Evolutionary conservation across 2,888 invertebrate genomes (phyloP).

Genomic region (Dicranocentrus wangi): DNA sequence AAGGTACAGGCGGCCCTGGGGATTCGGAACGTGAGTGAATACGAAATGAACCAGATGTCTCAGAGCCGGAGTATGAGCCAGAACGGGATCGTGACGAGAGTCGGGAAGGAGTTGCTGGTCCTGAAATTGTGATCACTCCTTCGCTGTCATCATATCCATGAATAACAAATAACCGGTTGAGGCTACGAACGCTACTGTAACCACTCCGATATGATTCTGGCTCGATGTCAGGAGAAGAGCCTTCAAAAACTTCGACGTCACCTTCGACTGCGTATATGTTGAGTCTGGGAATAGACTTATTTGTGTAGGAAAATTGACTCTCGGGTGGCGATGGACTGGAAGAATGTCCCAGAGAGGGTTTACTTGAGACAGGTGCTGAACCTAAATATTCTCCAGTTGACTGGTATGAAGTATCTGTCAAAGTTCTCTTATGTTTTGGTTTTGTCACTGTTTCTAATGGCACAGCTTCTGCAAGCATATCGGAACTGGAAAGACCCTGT

Average conservation of each 20-base stretch:
- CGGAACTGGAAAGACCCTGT: slow-evolving; percentile 80
- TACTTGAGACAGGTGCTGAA: background rate
- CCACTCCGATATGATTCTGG: slow-evolving; percentile 37
- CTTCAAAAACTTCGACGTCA: slow-evolving; percentile 39
- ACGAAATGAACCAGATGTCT: slow-evolving; percentile 67
- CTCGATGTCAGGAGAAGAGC: slow-evolving; percentile 41
- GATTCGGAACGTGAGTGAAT: slow-evolving; percentile 65
- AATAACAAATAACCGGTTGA: slow-evolving; percentile 64
- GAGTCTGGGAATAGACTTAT: slow-evolving; percentile 63
- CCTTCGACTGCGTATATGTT: slow-evolving; percentile 66
- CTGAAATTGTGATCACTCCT: slow-evolving; percentile 66
- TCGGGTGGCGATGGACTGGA: slow-evolving; percentile 49
- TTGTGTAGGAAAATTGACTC: slow-evolving; percentile 34
- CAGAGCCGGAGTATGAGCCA: slow-evolving; percentile 63
- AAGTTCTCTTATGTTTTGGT: slow-evolving; percentile 73
- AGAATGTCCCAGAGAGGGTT: slow-evolving; percentile 30
- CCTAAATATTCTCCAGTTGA: slow-evolving; percentile 36
- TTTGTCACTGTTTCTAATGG: slow-evolving; percentile 83
- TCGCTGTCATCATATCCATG: slow-evolving; percentile 67
- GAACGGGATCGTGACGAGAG: slow-evolving; percentile 67
- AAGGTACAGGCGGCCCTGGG: slow-evolving; percentile 48
- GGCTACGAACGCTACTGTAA: slow-evolving; percentile 47
- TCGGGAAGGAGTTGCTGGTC: slow-evolving; percentile 65
- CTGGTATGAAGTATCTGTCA: slow-evolving; percentile 26
- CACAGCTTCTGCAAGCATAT: slow-evolving; percentile 83